Evolutionary conservation across 1,140 invertebrate genomes (phyloP), one percentile per base, ranked within the genome.

Genomic region (Caerostris darwini): DNA sequence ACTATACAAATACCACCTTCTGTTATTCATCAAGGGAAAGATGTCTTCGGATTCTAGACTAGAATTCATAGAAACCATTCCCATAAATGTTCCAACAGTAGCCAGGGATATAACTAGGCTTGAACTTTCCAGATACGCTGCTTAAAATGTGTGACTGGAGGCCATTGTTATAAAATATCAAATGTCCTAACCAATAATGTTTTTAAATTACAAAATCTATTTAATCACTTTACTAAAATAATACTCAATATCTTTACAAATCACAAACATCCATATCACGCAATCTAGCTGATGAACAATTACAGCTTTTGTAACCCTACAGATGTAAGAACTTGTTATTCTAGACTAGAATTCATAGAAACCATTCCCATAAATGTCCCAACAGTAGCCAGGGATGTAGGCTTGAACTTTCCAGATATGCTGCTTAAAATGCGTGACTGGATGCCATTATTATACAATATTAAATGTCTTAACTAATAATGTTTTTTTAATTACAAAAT

Each of bases 361-460:
- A 77, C 71, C 71, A 34, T 50, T 77, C 71, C 71, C 71, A 85
- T 85, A 85, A 57, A 34, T 56, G 82, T 19, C 19, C 19, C 57
- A 59, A 85, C 83, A 85, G 83, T 58, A 85, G 83, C 83, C 5
- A 50, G 71, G 83, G 7, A 85, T 12, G 14, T 53, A n/a, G 83
- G 56, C 19, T 85, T 85, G 56, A 85, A 85, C 83, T 85, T 57
- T 85, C 54, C 8, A 59, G 56, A 19, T 58, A 57, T 5, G 57
- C 12, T 85, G 56, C 57, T 58, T 85, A 8, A 19, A 83, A 57
- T 57, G 56, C n/a, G 53, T 85, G 83, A 34, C 83, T 85, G 19
- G 54, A 85, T 56, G 83, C 83, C 34, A 34, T 34, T 34, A 2
- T 34, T 34, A 34, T 34, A 34, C 0, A 34, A 34, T 34, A 34